These are phyloP conservation scores for Sebastes trivittatus DNA, from an alignment of 2,797 vertebrate genomes.

Conservation along the genomic window DNA sequence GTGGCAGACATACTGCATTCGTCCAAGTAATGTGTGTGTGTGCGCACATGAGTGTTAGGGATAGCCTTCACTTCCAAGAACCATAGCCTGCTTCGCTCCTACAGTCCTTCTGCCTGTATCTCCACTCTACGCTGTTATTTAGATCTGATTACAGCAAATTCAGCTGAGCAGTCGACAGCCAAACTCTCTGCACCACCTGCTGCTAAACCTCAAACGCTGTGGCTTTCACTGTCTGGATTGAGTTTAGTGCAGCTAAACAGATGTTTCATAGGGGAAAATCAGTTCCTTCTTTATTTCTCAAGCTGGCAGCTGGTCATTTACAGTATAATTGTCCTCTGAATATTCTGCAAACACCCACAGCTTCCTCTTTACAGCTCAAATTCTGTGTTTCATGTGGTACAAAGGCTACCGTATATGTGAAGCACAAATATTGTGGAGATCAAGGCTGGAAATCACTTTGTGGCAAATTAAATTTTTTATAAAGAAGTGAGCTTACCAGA, in stretches of 20 bases:
- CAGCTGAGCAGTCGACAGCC: not conserved
- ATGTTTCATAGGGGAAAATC: not conserved
- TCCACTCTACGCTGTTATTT: not conserved
- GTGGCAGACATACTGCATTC: constrained; percentile 1
- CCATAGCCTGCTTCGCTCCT: not conserved
- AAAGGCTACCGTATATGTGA: not conserved
- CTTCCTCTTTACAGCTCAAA: constrained; percentile 23
- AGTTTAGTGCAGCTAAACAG: not conserved
- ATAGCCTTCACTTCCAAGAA: constrained; percentile 30
- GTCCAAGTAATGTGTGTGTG: not conserved
- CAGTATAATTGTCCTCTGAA: not conserved
- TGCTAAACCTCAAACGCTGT: constrained; percentile 7
- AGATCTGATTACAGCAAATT: constrained; percentile 22
- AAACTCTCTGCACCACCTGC: constrained; percentile 29
- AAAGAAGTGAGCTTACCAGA: not conserved
- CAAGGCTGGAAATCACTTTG: not conserved
- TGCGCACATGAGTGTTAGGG: not conserved
- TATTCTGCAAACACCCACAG: not conserved
- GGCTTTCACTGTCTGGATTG: not conserved
- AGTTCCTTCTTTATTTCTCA: not conserved
- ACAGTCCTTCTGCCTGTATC: not conserved
- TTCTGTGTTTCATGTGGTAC: not conserved
- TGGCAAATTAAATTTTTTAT: not conserved
- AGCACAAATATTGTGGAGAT: not conserved
- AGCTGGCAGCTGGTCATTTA: not conserved